Evolutionary conservation across 2,113 vertebrate genomes (phyloP).

Genomic region (Psilopsiagon aurifrons): DNA sequence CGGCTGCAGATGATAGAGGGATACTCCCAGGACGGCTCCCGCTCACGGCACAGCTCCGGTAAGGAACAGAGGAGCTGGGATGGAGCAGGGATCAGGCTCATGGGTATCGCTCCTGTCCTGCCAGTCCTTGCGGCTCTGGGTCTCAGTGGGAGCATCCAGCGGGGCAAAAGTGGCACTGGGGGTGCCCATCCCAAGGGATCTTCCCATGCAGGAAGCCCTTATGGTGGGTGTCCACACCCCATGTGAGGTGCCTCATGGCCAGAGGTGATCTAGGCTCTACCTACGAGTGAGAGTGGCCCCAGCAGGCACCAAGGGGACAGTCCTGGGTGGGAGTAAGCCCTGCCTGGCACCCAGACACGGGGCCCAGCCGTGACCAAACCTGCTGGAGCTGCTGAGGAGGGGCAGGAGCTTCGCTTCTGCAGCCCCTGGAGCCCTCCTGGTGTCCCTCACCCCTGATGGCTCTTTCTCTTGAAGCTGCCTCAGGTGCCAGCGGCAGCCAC

Average conservation of each 20-base stretch:
- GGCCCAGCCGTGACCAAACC: not conserved
- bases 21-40: not conserved
- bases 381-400: not conserved
- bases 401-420: not conserved
- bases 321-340: not conserved
- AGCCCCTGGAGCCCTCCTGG: fast-evolving
- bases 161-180: not conserved
- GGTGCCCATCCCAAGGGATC: not conserved
- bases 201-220: not conserved
- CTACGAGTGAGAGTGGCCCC: not conserved
- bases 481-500: constrained; percentile 33
- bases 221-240: fast-evolving
- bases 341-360: not conserved
- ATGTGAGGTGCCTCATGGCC: not conserved
- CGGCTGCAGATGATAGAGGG: not conserved
- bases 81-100: fast-evolving
- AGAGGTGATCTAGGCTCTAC: not conserved
- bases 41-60: constrained; percentile 66
- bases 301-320: not conserved
- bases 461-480: constrained; percentile 42
- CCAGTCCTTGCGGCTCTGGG: not conserved
- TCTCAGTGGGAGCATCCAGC: not conserved
- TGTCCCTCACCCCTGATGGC: fast-evolving
- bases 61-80: not conserved
- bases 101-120: fast-evolving